Conservation (phyloP, 2,113 vertebrate genomes). For the Monopterus albus region DNA sequence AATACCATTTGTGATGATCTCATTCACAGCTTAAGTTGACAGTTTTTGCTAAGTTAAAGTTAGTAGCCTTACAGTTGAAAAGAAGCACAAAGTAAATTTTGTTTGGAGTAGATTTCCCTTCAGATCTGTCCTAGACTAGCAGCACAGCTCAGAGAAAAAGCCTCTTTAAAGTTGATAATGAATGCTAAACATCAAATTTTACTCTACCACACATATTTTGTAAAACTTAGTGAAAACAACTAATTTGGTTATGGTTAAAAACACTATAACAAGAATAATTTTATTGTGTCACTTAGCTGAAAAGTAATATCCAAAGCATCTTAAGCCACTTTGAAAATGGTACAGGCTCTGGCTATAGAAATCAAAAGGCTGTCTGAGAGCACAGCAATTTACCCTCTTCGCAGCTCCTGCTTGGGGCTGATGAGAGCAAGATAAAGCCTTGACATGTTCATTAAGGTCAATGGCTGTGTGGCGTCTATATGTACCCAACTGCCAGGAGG, state of each 20-base stretch:
- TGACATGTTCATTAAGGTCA: constrained; percentile 76
- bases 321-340: constrained; percentile 20
- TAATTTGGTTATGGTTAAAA: too few species aligned
- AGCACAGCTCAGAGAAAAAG: constrained; percentile 2
- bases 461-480: constrained; percentile 68
- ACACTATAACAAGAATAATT: constrained; percentile 23
- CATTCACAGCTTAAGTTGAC: constrained; percentile 5
- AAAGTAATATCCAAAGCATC: constrained; percentile 9
- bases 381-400: constrained; percentile 59
- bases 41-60: constrained; percentile 9
- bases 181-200: constrained; percentile 5
- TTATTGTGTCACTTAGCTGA: constrained; percentile 14
- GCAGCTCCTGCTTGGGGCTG: constrained; percentile 58
- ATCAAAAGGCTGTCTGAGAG: constrained; percentile 54
- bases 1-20: constrained; percentile 12
- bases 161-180: constrained; percentile 17
- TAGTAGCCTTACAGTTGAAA: neutral
- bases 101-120: neutral
- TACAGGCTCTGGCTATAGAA: constrained; percentile 20
- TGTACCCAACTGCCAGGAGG: constrained; percentile 62
- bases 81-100: neutral
- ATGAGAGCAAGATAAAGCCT: constrained; percentile 73
- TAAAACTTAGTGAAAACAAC: too few species aligned
- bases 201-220: constrained; percentile 17
- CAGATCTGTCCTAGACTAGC: constrained; percentile 1